These are phyloP conservation scores for Chrysolophus pictus DNA, from an alignment of 2,797 vertebrate species.

Conservation along the genomic window DNA sequence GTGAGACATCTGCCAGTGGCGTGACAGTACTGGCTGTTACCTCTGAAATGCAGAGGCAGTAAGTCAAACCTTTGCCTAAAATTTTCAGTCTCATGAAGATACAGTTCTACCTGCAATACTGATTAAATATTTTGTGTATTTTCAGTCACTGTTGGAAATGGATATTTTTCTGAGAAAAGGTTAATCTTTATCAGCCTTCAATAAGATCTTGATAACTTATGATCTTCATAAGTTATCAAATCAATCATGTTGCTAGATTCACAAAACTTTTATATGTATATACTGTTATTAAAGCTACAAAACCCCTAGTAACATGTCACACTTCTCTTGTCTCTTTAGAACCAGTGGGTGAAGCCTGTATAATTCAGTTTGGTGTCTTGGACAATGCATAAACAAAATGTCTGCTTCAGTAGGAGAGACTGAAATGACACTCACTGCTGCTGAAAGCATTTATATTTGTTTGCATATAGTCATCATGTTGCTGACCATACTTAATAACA, in stretches of 20 bases:
- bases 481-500: background rate
- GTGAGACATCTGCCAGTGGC: background rate
- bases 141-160: background rate
- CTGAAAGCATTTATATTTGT: background rate
- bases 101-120: background rate
- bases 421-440: background rate
- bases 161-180: background rate
- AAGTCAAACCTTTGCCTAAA: background rate
- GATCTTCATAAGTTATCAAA: background rate
- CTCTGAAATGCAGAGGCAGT: background rate
- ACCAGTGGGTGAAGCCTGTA: background rate
- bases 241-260: background rate
- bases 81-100: background rate
- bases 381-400: background rate
- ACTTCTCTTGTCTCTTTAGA: background rate
- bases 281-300: background rate
- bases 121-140: background rate
- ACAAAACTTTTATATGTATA: background rate
- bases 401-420: background rate
- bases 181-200: background rate
- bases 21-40: background rate
- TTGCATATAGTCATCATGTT: background rate
- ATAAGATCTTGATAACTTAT: too few species aligned
- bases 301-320: background rate
- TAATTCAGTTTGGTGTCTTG: background rate